Conservation (phyloP, 2,113 vertebrate species). For the Ciconia boyciana region DNA sequence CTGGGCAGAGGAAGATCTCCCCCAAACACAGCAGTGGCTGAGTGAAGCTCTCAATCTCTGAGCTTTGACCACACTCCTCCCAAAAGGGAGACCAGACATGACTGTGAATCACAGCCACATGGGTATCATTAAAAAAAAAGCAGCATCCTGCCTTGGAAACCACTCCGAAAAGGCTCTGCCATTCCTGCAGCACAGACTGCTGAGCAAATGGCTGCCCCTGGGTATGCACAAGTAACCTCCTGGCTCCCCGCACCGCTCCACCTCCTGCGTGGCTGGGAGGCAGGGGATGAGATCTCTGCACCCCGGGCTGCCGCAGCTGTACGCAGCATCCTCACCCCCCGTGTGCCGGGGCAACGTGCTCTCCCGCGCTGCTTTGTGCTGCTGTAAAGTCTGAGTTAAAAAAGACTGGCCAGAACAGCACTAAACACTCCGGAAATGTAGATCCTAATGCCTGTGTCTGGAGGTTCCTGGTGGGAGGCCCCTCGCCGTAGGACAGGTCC, state of each 20-base stretch:
- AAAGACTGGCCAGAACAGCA: background rate
- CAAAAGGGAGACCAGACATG: background rate
- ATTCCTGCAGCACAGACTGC: background rate
- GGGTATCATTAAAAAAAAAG: background rate
- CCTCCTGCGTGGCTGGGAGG: background rate
- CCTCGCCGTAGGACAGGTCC: fast-evolving
- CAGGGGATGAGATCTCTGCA: background rate
- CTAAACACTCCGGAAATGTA: background rate
- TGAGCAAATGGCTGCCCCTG: background rate
- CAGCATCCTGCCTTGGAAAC: background rate
- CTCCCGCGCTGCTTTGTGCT: background rate
- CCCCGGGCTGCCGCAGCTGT: background rate
- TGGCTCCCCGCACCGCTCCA: background rate
- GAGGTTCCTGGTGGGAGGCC: background rate
- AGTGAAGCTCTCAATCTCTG: background rate
- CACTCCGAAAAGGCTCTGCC: background rate
- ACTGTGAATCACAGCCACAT: background rate
- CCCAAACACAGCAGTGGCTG: background rate
- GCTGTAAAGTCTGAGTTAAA: background rate
- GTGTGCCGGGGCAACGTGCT: fast-evolving
- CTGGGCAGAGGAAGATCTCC: background rate
- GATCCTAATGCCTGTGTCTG: background rate
- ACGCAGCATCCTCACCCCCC: fast-evolving
- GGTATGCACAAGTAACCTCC: background rate
- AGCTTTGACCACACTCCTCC: background rate